Base-by-base conservation (phyloP, 2,113 vertebrate species). In the Urocolius indicus region DNA sequence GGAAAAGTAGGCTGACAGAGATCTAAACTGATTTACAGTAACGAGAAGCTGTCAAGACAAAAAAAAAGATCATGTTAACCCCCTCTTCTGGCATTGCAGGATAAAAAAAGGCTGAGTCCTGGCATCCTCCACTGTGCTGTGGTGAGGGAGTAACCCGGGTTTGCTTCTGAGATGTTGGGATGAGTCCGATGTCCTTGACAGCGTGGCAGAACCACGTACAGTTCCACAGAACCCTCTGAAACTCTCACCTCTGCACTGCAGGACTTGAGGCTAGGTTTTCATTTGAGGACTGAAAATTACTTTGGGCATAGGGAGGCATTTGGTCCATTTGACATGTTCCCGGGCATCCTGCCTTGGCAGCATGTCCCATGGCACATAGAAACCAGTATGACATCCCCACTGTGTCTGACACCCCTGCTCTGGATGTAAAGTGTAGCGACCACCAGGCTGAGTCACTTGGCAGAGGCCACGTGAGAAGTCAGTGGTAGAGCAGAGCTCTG, bases 291-390 rank as follows among this genome's bases (percentile, higher is more conserved):
- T 76, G 75, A 18, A 32, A 62, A 65, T 38, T 5, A 4, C 49
- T 85, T 51, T 12, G 67, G 48, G 62, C 9, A 5, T 0, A 5
- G 12, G 18, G 21, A 9, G 48, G 19, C 1, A 2, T 41, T 19
- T n/a, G 45, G 7, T 30, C 19, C 41, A 6, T 23, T 20, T 4
- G 6, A 13, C 4, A 1, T 3, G 16, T 19, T 43, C 43, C 52
- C 1, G 2, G 38, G 23, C 11, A 23, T 23, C 68, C 74, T 32
- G 38, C 59, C 8, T 34, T 4, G 1, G 23, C 36, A 12, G 9
- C 2, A 0, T 10, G 21, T 41, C 32, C 46, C 6, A 0, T 1
- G 3, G n/a, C 16, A n/a, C 0, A 1, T 20, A 24, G 58, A 41
- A 48, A 43, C 11, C 1, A 1, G 22, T 24, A 13, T 14, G 20